These are phyloP conservation scores for Schizopygopsis malacanthus DNA, from an alignment of 2,797 vertebrate species.

Conservation along the genomic window DNA sequence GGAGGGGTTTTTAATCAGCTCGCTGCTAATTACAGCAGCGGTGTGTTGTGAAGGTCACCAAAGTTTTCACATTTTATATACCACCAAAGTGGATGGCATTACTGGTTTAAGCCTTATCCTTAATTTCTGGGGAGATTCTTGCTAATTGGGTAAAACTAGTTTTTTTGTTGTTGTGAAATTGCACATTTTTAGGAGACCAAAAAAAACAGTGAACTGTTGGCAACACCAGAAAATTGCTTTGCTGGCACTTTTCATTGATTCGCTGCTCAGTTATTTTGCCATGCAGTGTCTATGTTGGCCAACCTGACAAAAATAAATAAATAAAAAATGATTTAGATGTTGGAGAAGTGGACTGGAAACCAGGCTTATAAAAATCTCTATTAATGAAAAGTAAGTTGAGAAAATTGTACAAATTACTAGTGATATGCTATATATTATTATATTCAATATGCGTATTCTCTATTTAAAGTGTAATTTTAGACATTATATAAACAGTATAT, in stretches of 20 bases:
- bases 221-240: background rate
- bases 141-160: constrained; percentile 67
- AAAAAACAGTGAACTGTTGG: background rate
- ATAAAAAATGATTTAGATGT: constrained; percentile 58
- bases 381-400: background rate
- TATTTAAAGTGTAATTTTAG: background rate
- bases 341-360: constrained; percentile 45
- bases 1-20: constrained; percentile 63
- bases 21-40: constrained; percentile 75
- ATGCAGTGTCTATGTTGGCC: background rate
- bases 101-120: background rate
- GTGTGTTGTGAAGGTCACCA: constrained; percentile 75
- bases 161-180: background rate
- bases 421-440: background rate
- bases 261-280: background rate
- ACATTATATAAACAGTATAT: background rate
- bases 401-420: background rate
- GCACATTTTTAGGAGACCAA: background rate
- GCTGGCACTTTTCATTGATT: background rate
- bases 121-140: constrained; percentile 62
- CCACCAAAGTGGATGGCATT: constrained; percentile 29
- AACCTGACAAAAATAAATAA: background rate
- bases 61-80: constrained; percentile 50
- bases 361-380: background rate
- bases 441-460: background rate